Evolutionary conservation across 2,797 vertebrate species (phyloP).

Genomic region (Mus minutoides): DNA sequence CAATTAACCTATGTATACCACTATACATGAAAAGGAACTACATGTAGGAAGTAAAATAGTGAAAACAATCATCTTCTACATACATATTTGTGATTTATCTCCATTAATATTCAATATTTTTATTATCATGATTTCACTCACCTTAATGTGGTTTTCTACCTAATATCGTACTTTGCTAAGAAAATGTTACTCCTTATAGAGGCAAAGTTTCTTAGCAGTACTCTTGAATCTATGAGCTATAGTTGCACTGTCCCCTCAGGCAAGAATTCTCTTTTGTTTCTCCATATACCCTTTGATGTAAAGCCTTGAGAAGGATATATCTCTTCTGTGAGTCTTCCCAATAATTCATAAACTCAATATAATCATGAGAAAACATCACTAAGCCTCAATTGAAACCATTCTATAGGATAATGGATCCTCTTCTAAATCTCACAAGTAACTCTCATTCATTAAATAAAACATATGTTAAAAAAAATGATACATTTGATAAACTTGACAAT

Average conservation of each 20-base stretch:
- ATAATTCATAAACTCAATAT: conserved; percentile 29
- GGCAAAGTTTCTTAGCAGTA: conserved; percentile 41
- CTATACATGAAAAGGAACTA: background rate
- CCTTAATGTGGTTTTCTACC: conserved; percentile 64
- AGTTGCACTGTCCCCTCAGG: background rate
- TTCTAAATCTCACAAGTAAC: conserved; percentile 44
- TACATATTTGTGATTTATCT: conserved; percentile 17
- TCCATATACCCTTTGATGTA: background rate
- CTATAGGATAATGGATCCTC: conserved; percentile 1
- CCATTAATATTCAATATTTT: conserved; percentile 3
- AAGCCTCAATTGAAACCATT: conserved; percentile 15
- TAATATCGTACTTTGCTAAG: conserved; percentile 42
- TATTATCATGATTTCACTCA: conserved; percentile 3
- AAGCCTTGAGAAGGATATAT: background rate
- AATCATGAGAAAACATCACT: conserved; percentile 28
- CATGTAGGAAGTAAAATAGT: background rate
- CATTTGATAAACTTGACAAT: conserved; percentile 45
- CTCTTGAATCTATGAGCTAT: background rate
- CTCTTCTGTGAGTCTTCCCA: background rate
- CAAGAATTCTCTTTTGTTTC: background rate
- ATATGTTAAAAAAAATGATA: conserved; percentile 10
- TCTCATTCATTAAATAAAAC: conserved; percentile 53
- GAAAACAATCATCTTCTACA: background rate
- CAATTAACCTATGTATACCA: background rate
- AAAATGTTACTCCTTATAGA: conserved; percentile 52